phyloP scores from a whole-genome alignment of 2,113 vertebrate species.

The Nyctibius bracteatus region DNA sequence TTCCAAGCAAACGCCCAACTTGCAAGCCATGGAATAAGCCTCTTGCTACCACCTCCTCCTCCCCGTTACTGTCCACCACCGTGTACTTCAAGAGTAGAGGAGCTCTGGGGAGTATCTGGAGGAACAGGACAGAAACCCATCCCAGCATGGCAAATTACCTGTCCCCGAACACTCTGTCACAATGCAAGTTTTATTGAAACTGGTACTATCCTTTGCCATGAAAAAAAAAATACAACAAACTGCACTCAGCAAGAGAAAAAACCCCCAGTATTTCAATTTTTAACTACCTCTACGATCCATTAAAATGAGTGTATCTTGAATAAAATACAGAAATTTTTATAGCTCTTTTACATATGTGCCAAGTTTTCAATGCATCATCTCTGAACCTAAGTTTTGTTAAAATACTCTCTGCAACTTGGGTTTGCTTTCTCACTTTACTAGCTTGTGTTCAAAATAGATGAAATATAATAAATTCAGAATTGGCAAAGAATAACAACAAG shows the following conservation, averaged over 20 bases:
- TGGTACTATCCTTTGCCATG: background rate
- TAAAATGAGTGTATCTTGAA: background rate
- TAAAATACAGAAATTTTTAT: background rate
- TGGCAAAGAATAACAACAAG: background rate
- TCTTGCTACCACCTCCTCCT: background rate
- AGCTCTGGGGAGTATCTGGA: background rate
- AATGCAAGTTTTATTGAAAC: background rate
- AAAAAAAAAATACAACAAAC: background rate
- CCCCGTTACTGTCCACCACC: fast-evolving
- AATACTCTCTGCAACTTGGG: background rate
- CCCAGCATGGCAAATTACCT: background rate
- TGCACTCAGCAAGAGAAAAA: background rate
- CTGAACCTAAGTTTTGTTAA: background rate
- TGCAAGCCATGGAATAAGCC: background rate
- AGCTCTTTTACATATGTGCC: background rate
- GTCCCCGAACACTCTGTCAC: background rate
- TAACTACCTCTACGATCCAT: background rate
- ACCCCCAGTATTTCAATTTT: background rate
- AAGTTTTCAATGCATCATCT: background rate
- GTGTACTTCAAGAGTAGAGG: background rate
- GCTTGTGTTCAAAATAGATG: background rate
- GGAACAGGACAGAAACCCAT: background rate
- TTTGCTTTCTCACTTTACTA: background rate
- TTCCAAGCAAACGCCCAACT: background rate
- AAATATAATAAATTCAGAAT: background rate